Base-by-base conservation (phyloP, 2,113 vertebrate species). In the Pithys albifrons region DNA sequence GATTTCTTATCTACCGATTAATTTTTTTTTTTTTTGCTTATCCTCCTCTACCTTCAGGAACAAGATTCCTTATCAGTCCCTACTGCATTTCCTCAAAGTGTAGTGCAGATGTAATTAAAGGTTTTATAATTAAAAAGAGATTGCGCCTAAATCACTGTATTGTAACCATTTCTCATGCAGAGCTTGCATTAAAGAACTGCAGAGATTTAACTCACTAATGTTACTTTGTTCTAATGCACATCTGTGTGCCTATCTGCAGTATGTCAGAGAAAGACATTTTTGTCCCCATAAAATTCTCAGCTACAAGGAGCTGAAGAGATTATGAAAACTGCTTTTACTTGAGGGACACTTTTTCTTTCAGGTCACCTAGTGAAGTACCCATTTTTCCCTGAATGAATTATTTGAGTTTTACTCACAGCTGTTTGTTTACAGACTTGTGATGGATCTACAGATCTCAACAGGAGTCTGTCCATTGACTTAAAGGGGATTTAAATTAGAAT, bases 41-140 rank as follows among this genome's bases (percentile, higher is more conserved):
- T 66, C 31, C 15, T 89, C 28, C 51, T 88, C 70, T 93, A 77
- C 59, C 76, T 92, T 91, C 46, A 69, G 74, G 83, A 95, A 88
- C 48, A 67, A 82, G 88, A 88, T 90, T 81, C n/a, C 29, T 89
- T 88, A 96, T 91, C 79, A 85, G 28, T 88, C 88, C 54, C 27
- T 11, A 45, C 25, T 75, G 76, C 28, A 64, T 91, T 92, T 88
- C 76, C 65, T 49, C 41, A 69, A 86, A 61, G 75, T 91, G 57
- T 55, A 69, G 35, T 46, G 29, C 46, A 90, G 72, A 76, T 58
- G 27, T 85, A 95, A 88, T 91, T 93, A 95, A 94, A 89, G 13
- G 14, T n/a, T 65, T 10, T 70, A 49, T n/a, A 75, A 87, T 95
- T 92, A 94, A 94, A 84, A 96, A 93, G 46, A 48, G 19, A 88